Evolutionary conservation across 2,888 invertebrate species (phyloP), one percentile per base, ranked within the genome.

Genomic region (Plebejus argus): DNA sequence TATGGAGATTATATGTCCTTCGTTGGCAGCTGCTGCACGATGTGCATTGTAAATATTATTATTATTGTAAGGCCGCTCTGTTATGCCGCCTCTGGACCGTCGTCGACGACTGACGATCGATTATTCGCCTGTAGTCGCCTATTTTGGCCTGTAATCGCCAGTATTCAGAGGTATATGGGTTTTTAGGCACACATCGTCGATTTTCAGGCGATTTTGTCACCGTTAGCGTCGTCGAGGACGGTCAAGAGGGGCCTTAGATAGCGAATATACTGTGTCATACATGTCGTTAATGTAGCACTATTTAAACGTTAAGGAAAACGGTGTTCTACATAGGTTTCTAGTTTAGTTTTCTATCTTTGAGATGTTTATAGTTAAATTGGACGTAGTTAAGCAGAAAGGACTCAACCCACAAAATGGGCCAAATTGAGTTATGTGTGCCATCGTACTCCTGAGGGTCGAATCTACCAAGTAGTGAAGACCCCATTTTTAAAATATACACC

Each of bases 1-100:
- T 66, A 18, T 66, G 66, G 66, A 66, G 66, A 66, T 61, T 85
- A 88, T 85, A 88, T 87, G 89, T 91, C 90, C 91, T 92, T 92
- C 92, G 86, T 85, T 86, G 90, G 91, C 93, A 93, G 93, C 93
- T 93, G 89, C 90, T 93, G 89, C 90, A 89, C 90, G 84, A 83
- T 81, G 81, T 71, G 23, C 72, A 83, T 85, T 93, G 92, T 93
- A 93, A 90, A 93, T 93, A 92, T 85, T 82, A 92, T 85, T 82
- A 92, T 85, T 82, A 79, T 80, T 79, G 83, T 89, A 91, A 86
- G 86, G 90, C 86, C 88, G 85, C 89, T 87, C 87, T 86, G 86
- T 89, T 53, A 53, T 53, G 53, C 53, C 53, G 53, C 53, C 53
- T 53, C 53, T 53, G 18, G 53, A 53, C 53, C 53, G 18, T 53